Base-by-base conservation (phyloP, 1,140 invertebrate species). In the Subanguina moxae region DNA sequence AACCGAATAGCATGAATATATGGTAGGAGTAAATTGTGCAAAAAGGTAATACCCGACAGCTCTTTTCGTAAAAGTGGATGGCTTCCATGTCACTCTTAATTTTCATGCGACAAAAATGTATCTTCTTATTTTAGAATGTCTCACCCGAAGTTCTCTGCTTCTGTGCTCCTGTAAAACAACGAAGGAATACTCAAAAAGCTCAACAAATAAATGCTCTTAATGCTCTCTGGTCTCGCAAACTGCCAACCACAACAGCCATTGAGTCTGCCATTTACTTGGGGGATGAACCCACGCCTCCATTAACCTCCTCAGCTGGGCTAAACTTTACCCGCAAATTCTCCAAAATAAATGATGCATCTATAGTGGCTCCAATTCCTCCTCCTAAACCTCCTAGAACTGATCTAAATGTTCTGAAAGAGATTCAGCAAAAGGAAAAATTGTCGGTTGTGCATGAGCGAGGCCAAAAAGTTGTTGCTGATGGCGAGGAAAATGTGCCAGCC, bases 141-240 rank as follows among this genome's bases (percentile, higher is more conserved):
- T 90, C 93, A 80, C 96, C 96, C 0, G 92, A 95, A 72, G 88
- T 93, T 0, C 84, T 89, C 0, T 96, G 93, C 82, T 98, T 98
- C 80, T 92, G 89, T 0, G 89, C 92, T 7, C 90, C 91, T 30
- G 93, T 94, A 25, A 92, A 93, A 83, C 91, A 85, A 25, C 77
- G 80, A 43, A 68, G 77, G 48, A 78, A 75, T 65, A 52, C 48
- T 25, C 75, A 77, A 45, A 62, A 80, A 11, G 75, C 80, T 13
- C 75, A 75, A 38, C 64, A 82, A 17, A 62, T 73, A 17, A 68
- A 68, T 58, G 21, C 67, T 19, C 46, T 58, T 38, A 69, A 65
- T 63, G 48, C 73, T 58, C 70, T 21, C 21, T 70, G 56, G 62
- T 48, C 46, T 19, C 48, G 15, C 8, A 52, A 52, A 52, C 23